Percentiles rank a stretch among this genome's conserved stretches.
These are phyloP conservation scores for Heliconius congener DNA, from an alignment of 1,140 invertebrate genomes.

Conservation along the genomic window DNA sequence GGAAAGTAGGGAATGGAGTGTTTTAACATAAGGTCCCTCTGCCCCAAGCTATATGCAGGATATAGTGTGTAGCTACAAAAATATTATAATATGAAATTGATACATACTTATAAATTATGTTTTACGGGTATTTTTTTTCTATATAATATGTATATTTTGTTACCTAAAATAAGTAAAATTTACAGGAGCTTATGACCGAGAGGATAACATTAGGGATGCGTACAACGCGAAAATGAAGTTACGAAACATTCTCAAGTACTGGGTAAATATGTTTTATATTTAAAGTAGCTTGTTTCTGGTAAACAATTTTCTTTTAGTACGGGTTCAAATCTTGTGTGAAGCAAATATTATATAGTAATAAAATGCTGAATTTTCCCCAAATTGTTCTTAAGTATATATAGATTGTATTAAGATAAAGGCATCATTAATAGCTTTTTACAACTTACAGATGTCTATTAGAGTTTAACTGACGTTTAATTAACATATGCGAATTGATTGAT, in stretches of 20 bases:
- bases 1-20: neutral
- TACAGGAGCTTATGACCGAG: conserved; percentile 60
- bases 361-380: neutral
- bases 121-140: neutral
- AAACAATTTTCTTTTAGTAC: neutral
- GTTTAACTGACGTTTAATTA: too few species aligned
- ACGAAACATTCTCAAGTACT: conserved; percentile 70
- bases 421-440: too few species aligned
- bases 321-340: neutral
- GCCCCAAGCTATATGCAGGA: too few species aligned
- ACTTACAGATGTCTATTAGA: too few species aligned
- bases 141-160: neutral
- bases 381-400: too few species aligned
- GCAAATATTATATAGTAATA: too few species aligned
- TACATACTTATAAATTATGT: too few species aligned
- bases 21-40: too few species aligned
- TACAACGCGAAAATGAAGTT: conserved; percentile 61
- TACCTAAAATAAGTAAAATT: neutral
- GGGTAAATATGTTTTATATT: conserved; percentile 47
- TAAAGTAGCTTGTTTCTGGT: neutral
- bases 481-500: too few species aligned
- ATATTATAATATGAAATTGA: too few species aligned
- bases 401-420: too few species aligned
- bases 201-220: conserved; percentile 56
- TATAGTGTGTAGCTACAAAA: too few species aligned